Conservation (phyloP, 2,113 vertebrate species). For the Nothocercus julius region DNA sequence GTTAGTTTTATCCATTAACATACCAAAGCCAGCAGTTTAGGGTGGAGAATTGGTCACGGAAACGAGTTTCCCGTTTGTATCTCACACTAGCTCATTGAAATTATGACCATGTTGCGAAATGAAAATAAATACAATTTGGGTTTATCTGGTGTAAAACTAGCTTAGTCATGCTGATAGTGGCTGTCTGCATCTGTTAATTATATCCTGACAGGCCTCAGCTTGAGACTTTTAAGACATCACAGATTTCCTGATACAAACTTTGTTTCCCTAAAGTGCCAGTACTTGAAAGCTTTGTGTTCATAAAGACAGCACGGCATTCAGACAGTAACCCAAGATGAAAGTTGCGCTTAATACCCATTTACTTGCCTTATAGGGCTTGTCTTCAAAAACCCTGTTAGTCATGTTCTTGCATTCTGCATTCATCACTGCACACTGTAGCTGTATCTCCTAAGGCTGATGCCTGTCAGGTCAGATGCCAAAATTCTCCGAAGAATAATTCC, state of each 20-base stretch:
- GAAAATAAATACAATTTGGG: conserved; percentile 32
- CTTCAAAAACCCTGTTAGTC: background rate
- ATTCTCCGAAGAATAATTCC: background rate
- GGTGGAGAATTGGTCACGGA: background rate
- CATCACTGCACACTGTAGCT: background rate
- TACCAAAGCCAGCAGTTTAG: background rate
- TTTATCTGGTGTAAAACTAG: conserved; percentile 39
- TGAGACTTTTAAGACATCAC: conserved; percentile 8
- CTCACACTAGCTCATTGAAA: conserved; percentile 49
- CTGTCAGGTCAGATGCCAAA: background rate
- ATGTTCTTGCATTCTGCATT: accelerated
- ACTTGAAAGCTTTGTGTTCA: background rate
- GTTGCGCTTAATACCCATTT: background rate
- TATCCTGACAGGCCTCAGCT: conserved; percentile 36
- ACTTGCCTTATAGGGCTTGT: background rate
- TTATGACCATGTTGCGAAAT: conserved; percentile 32
- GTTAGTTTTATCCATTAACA: background rate
- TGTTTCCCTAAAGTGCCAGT: background rate
- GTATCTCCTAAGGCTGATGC: accelerated
- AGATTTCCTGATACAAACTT: background rate
- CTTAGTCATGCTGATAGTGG: conserved; percentile 56
- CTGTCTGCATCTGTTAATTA: conserved; percentile 56
- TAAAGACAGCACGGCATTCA: accelerated
- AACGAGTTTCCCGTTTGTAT: background rate
- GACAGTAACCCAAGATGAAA: background rate